Evolutionary conservation across 1,140 invertebrate genomes (phyloP).

Genomic region (Drosophila eugracilis): DNA sequence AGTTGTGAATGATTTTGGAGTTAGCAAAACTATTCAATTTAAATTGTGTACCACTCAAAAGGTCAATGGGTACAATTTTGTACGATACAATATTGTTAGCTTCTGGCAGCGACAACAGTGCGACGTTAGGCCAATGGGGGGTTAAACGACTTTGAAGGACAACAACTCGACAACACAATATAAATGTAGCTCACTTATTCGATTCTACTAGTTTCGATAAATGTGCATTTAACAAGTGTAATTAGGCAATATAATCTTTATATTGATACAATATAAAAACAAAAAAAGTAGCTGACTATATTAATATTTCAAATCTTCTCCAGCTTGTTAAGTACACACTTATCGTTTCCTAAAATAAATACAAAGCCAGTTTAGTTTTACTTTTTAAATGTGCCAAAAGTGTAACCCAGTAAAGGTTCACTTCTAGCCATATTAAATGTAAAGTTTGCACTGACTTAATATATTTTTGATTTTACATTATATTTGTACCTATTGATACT

Average conservation of each 20-base stretch:
- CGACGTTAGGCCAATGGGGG: slow-evolving; percentile 52
- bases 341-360: slow-evolving; percentile 15
- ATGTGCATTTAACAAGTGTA: not conserved
- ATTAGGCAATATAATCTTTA: not conserved
- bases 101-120: slow-evolving; percentile 51
- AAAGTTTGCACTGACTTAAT: not conserved
- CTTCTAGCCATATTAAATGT: too few species aligned
- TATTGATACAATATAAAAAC: too few species aligned
- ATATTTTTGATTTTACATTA: too few species aligned
- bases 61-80: slow-evolving; percentile 15
- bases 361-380: not conserved
- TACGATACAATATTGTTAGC: slow-evolving; percentile 28
- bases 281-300: too few species aligned
- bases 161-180: slow-evolving; percentile 74
- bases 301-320: too few species aligned
- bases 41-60: not conserved
- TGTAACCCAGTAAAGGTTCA: too few species aligned
- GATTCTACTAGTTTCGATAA: slow-evolving; percentile 15
- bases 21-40: not conserved
- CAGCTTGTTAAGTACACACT: slow-evolving; percentile 5
- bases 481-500: slow-evolving; percentile 1
- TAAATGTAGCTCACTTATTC: slow-evolving; percentile 15
- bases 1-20: slow-evolving; percentile 43
- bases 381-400: too few species aligned
- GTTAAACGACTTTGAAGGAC: slow-evolving; percentile 37